Conservation (phyloP, 2,113 vertebrate species). For the Alligator sinensis region DNA sequence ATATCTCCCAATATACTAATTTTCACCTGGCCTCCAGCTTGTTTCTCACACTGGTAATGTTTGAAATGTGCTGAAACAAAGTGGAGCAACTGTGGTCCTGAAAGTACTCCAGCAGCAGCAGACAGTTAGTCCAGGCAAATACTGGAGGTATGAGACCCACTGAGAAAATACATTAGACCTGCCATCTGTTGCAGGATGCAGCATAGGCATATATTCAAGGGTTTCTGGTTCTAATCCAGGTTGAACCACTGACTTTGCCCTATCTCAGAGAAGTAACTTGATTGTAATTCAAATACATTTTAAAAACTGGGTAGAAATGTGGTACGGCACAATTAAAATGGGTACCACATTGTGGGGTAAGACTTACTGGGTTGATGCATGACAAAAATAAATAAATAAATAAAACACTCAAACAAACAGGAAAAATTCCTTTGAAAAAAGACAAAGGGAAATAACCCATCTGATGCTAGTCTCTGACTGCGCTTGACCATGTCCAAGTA, state of each 20-base stretch:
- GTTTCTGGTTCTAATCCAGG: slow-evolving; percentile 16
- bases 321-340: not conserved
- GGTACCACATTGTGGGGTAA: not conserved
- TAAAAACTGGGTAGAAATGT: not conserved
- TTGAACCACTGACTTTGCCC: not conserved
- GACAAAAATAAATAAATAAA: slow-evolving; percentile 4
- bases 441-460: no score
- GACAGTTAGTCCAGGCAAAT: not conserved
- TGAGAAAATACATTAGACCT: not conserved
- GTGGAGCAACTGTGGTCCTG: accelerated
- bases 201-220: not conserved
- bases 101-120: accelerated
- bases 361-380: not conserved
- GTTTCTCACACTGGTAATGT: not conserved
- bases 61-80: not conserved
- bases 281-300: slow-evolving; percentile 12
- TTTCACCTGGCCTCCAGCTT: no score
- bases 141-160: not conserved
- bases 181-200: slow-evolving; percentile 9
- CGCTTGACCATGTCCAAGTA: no score
- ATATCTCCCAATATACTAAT: no score
- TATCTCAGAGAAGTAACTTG: not conserved
- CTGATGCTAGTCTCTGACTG: no score
- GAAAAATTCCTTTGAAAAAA: not conserved
- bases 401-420: not conserved